These are phyloP conservation scores for Venusia cambrica DNA, from an alignment of 2,888 invertebrate species.

Conservation along the genomic window DNA sequence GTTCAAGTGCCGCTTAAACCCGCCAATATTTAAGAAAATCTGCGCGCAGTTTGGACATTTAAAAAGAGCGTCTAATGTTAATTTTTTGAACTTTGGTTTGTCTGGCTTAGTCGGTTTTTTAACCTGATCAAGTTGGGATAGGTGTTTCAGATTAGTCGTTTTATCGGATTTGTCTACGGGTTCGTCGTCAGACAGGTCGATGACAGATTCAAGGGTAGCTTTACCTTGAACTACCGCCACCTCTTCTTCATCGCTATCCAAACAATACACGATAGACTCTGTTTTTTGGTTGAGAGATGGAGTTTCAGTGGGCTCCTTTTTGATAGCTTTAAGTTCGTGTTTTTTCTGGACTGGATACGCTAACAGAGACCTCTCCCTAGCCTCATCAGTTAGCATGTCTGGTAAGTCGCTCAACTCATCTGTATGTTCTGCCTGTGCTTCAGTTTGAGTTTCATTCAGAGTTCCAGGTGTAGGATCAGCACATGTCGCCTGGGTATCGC, in stretches of 20 bases:
- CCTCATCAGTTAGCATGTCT: slow-evolving; percentile 9
- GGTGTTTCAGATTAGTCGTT: too few species aligned
- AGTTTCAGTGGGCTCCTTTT: slow-evolving; percentile 38
- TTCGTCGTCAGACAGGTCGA: slow-evolving; percentile 47
- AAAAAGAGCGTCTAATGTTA: slow-evolving; percentile 27
- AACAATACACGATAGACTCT: slow-evolving; percentile 34
- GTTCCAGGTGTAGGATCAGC: slow-evolving; percentile 1
- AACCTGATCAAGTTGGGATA: too few species aligned
- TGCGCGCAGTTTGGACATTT: slow-evolving; percentile 49
- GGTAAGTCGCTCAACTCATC: slow-evolving; percentile 5
- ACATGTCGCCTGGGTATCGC: slow-evolving; percentile 30
- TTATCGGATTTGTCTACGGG: neutral
- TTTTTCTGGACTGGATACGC: too few species aligned
- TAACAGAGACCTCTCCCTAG: slow-evolving; percentile 11
- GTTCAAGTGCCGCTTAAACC: slow-evolving; percentile 47
- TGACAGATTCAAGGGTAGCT: slow-evolving; percentile 25
- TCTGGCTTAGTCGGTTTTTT: slow-evolving; percentile 3
- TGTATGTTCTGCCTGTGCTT: slow-evolving; percentile 5
- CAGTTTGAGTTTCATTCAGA: slow-evolving; percentile 6
- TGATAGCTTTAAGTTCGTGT: slow-evolving; percentile 32
- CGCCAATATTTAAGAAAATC: slow-evolving; percentile 26
- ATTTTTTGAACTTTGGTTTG: slow-evolving; percentile 12
- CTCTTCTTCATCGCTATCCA: slow-evolving; percentile 68
- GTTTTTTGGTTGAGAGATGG: slow-evolving; percentile 6
- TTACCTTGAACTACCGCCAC: slow-evolving; percentile 2